phyloP scores from a whole-genome alignment of 1,140 invertebrate species.

The Octopus sinensis region DNA sequence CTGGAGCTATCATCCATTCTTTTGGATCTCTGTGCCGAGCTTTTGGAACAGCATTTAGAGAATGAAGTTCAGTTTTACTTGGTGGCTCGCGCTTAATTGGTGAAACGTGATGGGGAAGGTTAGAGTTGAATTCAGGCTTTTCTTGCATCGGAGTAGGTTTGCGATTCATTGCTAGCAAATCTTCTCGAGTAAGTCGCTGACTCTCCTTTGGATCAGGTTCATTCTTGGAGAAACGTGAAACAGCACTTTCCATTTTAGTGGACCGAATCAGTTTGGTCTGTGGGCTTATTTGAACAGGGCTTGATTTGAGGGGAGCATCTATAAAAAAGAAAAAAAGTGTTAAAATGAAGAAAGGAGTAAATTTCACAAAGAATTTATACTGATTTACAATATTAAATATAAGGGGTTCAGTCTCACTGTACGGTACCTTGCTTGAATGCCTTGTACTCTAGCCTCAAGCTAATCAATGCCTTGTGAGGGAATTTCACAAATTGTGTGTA shows the following conservation, averaged over 20 bases:
- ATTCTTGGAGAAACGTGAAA: background rate
- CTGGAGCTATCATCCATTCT: slow-evolving; percentile 30
- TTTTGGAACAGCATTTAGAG: slow-evolving; percentile 46
- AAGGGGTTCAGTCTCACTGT: too few species aligned
- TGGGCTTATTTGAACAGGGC: background rate
- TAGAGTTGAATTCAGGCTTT: slow-evolving; percentile 21
- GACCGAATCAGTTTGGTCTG: background rate
- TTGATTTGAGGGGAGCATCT: background rate
- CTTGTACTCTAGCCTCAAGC: too few species aligned
- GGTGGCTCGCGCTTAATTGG: slow-evolving; percentile 30
- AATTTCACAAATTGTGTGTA: too few species aligned
- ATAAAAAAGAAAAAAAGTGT: background rate
- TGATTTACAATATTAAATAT: too few species aligned
- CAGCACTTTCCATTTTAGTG: background rate
- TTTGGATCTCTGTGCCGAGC: slow-evolving; percentile 30
- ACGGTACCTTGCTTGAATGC: too few species aligned
- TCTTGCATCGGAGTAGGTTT: slow-evolving; percentile 42
- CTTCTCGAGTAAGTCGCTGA: slow-evolving; percentile 32
- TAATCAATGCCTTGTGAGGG: too few species aligned
- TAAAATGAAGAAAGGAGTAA: too few species aligned
- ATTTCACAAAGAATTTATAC: too few species aligned
- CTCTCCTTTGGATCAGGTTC: background rate
- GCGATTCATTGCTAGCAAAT: slow-evolving; percentile 50
- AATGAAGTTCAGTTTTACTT: slow-evolving; percentile 37
- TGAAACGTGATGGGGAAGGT: slow-evolving; percentile 23